Evolutionary conservation across 1,140 invertebrate genomes (phyloP).

Genomic region (Daktulosphaira vitifoliae): DNA sequence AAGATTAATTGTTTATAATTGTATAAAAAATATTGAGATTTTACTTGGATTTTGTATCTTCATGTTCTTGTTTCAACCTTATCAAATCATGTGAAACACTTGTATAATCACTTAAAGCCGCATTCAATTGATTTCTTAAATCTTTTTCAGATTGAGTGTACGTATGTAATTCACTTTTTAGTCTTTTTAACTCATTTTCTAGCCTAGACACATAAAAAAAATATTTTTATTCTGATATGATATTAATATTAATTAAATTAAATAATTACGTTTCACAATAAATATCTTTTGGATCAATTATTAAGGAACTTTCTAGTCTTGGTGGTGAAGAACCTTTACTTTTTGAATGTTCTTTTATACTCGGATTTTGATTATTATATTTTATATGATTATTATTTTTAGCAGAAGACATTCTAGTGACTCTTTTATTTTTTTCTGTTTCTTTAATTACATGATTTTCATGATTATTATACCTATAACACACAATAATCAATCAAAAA

Average conservation of each 20-base stretch:
- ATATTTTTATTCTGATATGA: constrained; percentile 25
- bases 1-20: too few species aligned
- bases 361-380: constrained; percentile 25
- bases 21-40: too few species aligned
- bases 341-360: constrained; percentile 20
- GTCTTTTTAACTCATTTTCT: constrained; percentile 61
- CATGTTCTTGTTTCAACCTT: constrained; percentile 71
- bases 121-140: constrained; percentile 66
- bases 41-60: constrained; percentile 67
- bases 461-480: constrained; percentile 17
- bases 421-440: constrained; percentile 26
- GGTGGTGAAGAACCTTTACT: constrained; percentile 13
- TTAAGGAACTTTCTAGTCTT: constrained; percentile 13
- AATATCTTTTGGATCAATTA: constrained; percentile 21
- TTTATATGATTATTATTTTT: constrained; percentile 30
- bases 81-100: constrained; percentile 63
- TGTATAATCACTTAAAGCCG: constrained; percentile 57
- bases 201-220: constrained; percentile 44
- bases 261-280: constrained; percentile 24
- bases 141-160: constrained; percentile 75
- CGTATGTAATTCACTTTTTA: constrained; percentile 67
- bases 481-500: too few species aligned
- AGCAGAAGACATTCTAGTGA: not conserved
- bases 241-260: not conserved
- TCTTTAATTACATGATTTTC: constrained; percentile 31